Evolutionary conservation across 2,797 vertebrate species (phyloP).

Genomic region (Falco concolor): DNA sequence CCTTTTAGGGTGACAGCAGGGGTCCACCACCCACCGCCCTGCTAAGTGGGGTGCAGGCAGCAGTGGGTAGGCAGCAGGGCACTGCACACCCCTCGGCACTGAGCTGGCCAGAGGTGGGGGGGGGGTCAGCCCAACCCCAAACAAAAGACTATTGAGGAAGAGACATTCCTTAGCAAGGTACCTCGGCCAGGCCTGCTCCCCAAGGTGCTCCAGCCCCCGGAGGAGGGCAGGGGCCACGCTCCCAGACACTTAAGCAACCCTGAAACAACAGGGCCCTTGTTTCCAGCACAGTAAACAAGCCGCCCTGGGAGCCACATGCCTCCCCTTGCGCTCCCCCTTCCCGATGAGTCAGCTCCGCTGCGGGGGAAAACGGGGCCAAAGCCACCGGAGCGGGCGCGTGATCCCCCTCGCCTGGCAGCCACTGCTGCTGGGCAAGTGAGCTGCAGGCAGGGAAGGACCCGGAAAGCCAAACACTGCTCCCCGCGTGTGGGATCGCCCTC

Average conservation of each 20-base stretch:
- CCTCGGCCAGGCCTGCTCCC: slow-evolving; percentile 47
- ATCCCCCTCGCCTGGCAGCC: background rate
- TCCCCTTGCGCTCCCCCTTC: background rate
- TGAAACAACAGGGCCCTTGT: slow-evolving; percentile 45
- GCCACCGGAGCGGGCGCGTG: background rate
- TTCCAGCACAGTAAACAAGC: slow-evolving; percentile 43
- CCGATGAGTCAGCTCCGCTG: background rate
- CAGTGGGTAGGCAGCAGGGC: background rate
- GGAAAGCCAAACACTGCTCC: background rate
- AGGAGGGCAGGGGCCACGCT: background rate
- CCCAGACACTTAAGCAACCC: slow-evolving; percentile 43
- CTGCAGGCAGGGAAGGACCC: background rate
- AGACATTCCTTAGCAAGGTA: slow-evolving; percentile 61
- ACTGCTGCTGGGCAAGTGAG: background rate
- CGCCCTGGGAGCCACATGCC: background rate
- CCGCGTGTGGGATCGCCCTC: accelerated
- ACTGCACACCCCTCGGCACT: background rate
- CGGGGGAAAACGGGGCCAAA: background rate
- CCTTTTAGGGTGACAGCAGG: background rate
- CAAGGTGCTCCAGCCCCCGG: slow-evolving; percentile 42
- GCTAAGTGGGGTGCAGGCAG: background rate
- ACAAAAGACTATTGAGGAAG: slow-evolving; percentile 62
- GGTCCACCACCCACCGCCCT: background rate
- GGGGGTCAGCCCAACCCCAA: background rate
- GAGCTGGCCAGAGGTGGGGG: background rate